Conservation (phyloP, 2,797 vertebrate genomes). For the Micrastur ruficollis region DNA sequence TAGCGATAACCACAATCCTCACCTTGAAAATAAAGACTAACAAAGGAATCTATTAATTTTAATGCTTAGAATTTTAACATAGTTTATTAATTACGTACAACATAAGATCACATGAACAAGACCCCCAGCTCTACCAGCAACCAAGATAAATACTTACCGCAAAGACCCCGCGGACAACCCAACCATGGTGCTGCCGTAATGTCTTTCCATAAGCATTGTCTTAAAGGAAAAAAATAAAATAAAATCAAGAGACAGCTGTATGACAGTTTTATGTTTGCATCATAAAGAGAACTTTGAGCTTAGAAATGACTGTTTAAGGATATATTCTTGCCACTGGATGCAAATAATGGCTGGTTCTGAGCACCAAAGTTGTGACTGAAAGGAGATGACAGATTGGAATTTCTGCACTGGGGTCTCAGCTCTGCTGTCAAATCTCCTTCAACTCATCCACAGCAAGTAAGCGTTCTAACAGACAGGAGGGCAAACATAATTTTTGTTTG, state of each 20-base stretch:
- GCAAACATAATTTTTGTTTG: neutral
- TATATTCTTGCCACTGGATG: neutral
- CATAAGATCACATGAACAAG: neutral
- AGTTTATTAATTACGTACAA: neutral
- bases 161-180: conserved; percentile 97
- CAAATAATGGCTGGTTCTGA: neutral
- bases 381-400: conserved; percentile 10
- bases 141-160: conserved; percentile 81
- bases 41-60: neutral
- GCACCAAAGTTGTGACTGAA: neutral
- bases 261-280: neutral
- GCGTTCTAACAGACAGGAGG: neutral
- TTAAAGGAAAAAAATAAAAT: conserved; percentile 52
- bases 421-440: neutral
- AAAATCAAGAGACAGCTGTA: neutral
- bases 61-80: neutral
- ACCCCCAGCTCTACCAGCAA: neutral
- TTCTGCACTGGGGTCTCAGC: neutral
- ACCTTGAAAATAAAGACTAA: neutral
- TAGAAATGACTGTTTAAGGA: neutral
- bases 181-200: conserved; percentile 92
- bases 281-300: neutral
- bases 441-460: neutral
- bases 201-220: conserved; percentile 95
- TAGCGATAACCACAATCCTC: neutral